phyloP scores from a whole-genome alignment of 2,797 vertebrate genomes.

The Micropoecilia bifurca region DNA sequence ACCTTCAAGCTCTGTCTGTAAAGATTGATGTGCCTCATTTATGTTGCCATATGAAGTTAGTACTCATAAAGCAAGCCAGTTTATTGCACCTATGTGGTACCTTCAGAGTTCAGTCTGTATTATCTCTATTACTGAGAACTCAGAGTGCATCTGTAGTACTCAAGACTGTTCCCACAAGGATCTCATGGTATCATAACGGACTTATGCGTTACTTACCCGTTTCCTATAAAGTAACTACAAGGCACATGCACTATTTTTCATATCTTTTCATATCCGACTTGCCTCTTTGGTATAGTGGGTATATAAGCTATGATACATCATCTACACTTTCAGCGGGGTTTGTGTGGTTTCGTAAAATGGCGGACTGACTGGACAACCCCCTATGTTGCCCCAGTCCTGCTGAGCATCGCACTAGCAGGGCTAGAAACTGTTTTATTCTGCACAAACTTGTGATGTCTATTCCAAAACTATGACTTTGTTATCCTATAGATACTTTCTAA shows the following conservation, averaged over 20 bases:
- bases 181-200: not conserved
- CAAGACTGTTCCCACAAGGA: not conserved
- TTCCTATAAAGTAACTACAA: not conserved
- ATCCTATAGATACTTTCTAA: too few relatives aligned
- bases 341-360: too few relatives aligned
- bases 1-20: conserved; percentile 10
- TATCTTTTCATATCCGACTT: too few relatives aligned
- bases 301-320: not conserved
- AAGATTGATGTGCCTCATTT: conserved; percentile 10
- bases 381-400: too few relatives aligned
- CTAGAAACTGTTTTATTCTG: not conserved
- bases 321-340: not conserved
- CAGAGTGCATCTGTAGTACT: not conserved
- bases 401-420: too few relatives aligned
- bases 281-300: not conserved
- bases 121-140: not conserved
- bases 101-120: not conserved
- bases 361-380: too few relatives aligned
- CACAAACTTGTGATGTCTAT: not conserved
- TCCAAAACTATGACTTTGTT: too few relatives aligned
- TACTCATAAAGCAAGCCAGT: not conserved
- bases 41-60: not conserved
- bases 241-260: not conserved
- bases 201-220: not conserved
- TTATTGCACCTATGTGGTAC: not conserved